Evolutionary conservation across 2,888 invertebrate species (phyloP), one percentile per base, ranked within the genome.

Genomic region (Polymixis lichenea): DNA sequence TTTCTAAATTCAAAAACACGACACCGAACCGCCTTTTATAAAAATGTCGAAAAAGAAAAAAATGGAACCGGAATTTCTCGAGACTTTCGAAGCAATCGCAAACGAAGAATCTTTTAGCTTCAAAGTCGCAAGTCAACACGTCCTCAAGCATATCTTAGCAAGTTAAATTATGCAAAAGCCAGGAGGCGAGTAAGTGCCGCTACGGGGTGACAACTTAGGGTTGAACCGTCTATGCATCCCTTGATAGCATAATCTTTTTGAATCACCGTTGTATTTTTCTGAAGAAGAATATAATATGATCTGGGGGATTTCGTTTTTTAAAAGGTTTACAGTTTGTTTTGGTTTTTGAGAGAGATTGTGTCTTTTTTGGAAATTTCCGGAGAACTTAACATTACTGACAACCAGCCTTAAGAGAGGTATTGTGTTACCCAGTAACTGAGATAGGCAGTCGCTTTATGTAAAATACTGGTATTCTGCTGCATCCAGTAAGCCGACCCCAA

Each of bases 131-230:
- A 79, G 82, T 84, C 72, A 74, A 71, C 75, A 77, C 75, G 72
- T 72, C 51, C n/a, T 53, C 53, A 62, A 68, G 64, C 68, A 56
- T 80, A 72, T 87, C 77, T 78, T 75, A 72, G 77, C 78, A 72
- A 85, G 87, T 86, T 91, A 89, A 92, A 90, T 91, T 91, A 92
- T 92, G 92, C 89, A 91, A 83, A n/a, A 86, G 82, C 75, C 68
- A 56, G 65, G 77, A 75, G 71, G 82, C 72, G 83, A 75, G 68
- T 89, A 90, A 91, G 87, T 90, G 88, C 71, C 85, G 82, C 82
- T 86, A 89, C 82, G 86, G 87, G 87, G 89, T 87, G 89, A 90
- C 90, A 89, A 87, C 88, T 87, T 84, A 86, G 78, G 71, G 85
- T 80, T 84, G 86, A 82, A 81, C 58, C 77, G 58, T 58, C 70